Percentiles rank a stretch among this genome's conserved stretches.
Conservation (phyloP, 2,113 vertebrate genomes). For the Vulpes ferrilata region DNA sequence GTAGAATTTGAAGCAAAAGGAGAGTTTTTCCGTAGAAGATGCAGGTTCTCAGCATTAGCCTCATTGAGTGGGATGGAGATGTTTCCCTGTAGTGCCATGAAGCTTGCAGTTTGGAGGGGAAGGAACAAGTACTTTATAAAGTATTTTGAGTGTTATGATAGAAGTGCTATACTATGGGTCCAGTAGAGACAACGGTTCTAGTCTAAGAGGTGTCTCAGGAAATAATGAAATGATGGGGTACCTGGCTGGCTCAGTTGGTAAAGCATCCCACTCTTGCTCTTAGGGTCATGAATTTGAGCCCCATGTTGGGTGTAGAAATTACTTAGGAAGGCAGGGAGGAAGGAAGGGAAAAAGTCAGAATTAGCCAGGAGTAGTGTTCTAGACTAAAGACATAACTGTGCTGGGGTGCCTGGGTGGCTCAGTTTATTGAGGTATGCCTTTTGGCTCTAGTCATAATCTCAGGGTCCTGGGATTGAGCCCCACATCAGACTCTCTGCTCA, state of each 20-base stretch:
- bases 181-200: not conserved
- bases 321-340: not conserved
- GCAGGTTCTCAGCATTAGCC: not conserved
- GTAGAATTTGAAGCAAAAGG: constrained; percentile 41
- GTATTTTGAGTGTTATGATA: constrained; percentile 4
- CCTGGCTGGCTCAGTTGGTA: not conserved
- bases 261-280: not conserved
- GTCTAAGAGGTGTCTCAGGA: not conserved
- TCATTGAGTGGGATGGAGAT: not conserved
- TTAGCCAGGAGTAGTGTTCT: not conserved
- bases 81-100: not conserved
- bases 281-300: not conserved
- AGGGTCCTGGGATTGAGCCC: not conserved
- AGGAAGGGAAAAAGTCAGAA: not conserved
- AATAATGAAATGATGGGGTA: not conserved
- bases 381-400: not conserved
- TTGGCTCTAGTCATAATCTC: not conserved
- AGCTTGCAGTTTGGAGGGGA: not conserved
- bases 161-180: not conserved
- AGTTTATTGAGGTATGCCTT: not conserved
- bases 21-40: constrained; percentile 24
- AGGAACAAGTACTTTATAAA: constrained; percentile 27
- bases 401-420: not conserved
- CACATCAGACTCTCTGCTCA: not conserved
- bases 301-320: not conserved